These are phyloP conservation scores for Colletes collaris DNA, from an alignment of 2,888 invertebrate genomes.

Conservation along the genomic window DNA sequence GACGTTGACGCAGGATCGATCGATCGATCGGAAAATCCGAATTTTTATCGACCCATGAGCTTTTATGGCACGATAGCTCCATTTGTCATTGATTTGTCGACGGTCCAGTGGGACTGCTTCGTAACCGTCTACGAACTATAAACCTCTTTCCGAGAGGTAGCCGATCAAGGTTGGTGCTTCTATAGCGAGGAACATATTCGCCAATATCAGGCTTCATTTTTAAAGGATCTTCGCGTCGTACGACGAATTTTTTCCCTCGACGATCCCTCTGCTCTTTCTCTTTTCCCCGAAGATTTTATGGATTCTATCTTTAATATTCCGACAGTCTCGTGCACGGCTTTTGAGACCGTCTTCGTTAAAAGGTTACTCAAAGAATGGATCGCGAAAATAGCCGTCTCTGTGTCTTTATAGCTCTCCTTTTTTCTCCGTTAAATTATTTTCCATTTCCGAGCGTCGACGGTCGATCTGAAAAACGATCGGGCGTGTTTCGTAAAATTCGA, in stretches of 20 bases:
- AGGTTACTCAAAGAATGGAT: background rate
- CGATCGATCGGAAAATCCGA: constrained; percentile 17
- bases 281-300: constrained; percentile 22
- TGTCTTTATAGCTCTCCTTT: too few relatives aligned
- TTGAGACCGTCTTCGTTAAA: constrained; percentile 24
- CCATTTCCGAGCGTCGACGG: too few relatives aligned
- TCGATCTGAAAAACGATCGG: background rate
- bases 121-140: background rate
- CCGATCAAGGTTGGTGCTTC: constrained; percentile 38
- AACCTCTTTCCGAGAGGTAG: constrained; percentile 12
- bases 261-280: background rate
- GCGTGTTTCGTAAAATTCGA: background rate
- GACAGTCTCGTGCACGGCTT: too few relatives aligned
- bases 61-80: background rate
- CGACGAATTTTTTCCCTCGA: constrained; percentile 28
- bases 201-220: constrained; percentile 23
- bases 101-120: background rate
- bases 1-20: background rate
- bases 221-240: background rate
- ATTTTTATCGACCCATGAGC: constrained; percentile 2
- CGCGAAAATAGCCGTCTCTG: too few relatives aligned
- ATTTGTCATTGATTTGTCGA: constrained; percentile 19
- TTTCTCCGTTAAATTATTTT: too few relatives aligned
- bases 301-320: constrained; percentile 21
- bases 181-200: constrained; percentile 18